These are phyloP conservation scores for Drosophila diplacantha DNA, from an alignment of 2,888 invertebrate genomes.

Conservation along the genomic window DNA sequence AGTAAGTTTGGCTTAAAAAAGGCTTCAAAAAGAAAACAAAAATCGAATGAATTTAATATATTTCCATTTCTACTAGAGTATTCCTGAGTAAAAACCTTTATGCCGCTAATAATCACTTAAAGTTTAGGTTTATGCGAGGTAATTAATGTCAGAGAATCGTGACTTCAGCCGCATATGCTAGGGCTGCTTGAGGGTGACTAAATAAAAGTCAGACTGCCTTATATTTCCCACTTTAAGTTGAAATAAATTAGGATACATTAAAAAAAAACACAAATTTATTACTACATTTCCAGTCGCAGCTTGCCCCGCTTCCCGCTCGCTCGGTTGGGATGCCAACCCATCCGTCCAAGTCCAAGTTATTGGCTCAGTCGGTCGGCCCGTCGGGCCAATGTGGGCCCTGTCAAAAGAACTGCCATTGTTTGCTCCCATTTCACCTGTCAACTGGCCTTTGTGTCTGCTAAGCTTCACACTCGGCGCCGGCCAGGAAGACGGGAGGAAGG, in stretches of 20 bases:
- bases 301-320: background rate
- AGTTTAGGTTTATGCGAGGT: background rate
- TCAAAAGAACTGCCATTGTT: conserved; percentile 44
- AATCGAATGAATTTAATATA: background rate
- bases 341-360: conserved; percentile 23
- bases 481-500: conserved; percentile 1
- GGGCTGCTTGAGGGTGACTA: conserved; percentile 4
- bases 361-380: conserved; percentile 10
- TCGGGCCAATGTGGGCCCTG: conserved; percentile 33
- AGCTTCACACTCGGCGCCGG: conserved; percentile 28
- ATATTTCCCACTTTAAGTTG: conserved; percentile 16
- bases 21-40: background rate
- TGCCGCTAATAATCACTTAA: background rate
- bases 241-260: conserved; percentile 24
- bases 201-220: conserved; percentile 12
- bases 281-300: conserved; percentile 19
- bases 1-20: background rate
- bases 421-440: conserved; percentile 43
- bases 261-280: conserved; percentile 22
- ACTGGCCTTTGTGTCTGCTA: conserved; percentile 38
- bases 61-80: background rate
- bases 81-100: background rate
- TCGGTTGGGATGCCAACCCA: conserved; percentile 16
- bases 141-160: conserved; percentile 26
- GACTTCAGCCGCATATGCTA: conserved; percentile 21